These are phyloP conservation scores for Daboia siamensis DNA, from an alignment of 2,113 vertebrate genomes.

Conservation along the genomic window DNA sequence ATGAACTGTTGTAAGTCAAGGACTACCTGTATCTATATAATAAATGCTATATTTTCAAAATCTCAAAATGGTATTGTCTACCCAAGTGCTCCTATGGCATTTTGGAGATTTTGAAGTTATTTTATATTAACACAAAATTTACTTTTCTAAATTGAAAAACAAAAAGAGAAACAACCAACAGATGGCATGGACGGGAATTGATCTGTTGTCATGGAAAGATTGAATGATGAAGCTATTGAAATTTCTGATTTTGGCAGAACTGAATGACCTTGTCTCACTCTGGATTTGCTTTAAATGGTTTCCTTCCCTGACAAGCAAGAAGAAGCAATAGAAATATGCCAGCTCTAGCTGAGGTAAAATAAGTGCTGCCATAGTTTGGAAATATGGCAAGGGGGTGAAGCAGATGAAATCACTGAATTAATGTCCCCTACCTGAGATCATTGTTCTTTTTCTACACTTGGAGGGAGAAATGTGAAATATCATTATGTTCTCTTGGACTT, in stretches of 20 bases:
- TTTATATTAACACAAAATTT: neutral
- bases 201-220: neutral
- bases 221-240: neutral
- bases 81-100: neutral
- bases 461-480: neutral
- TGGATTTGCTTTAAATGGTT: neutral
- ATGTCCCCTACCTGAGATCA: neutral
- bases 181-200: neutral
- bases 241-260: neutral
- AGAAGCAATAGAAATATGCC: neutral
- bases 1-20: too few species aligned
- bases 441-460: neutral
- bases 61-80: neutral
- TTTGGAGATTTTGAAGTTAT: neutral
- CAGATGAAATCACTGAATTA: neutral
- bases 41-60: neutral
- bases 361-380: neutral
- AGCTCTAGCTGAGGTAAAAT: neutral
- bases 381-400: neutral
- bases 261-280: neutral
- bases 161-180: neutral
- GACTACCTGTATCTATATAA: neutral
- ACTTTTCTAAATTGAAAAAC: neutral
- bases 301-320: neutral
- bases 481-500: neutral